Evolutionary conservation across 2,797 vertebrate genomes (phyloP).

Genomic region (Eremophila alpestris): DNA sequence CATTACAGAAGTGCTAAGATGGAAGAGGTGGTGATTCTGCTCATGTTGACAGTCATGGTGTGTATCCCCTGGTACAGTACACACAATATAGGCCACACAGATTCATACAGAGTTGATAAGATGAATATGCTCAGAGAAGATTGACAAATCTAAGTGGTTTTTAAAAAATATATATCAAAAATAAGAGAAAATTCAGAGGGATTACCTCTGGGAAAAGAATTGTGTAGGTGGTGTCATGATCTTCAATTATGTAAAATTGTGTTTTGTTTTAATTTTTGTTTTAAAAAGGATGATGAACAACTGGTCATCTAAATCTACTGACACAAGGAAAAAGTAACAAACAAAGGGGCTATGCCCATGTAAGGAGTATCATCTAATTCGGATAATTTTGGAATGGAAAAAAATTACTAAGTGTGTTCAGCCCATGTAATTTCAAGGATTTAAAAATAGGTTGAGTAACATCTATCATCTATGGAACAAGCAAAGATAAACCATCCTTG

Average conservation of each 20-base stretch:
- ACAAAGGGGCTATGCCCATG: rapidly evolving
- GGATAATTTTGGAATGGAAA: not conserved
- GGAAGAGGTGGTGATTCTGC: not conserved
- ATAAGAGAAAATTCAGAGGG: not conserved
- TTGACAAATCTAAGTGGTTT: not conserved
- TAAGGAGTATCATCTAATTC: not conserved
- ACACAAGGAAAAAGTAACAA: not conserved
- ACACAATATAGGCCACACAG: not conserved
- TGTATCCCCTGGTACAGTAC: not conserved
- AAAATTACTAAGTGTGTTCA: not conserved
- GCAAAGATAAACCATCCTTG: not conserved
- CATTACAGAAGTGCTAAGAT: not conserved
- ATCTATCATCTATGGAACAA: not conserved
- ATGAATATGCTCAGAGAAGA: not conserved
- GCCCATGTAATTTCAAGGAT: not conserved
- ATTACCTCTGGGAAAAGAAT: not conserved
- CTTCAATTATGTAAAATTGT: not conserved
- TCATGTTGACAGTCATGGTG: not conserved
- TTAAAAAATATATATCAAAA: not conserved
- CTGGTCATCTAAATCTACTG: not conserved
- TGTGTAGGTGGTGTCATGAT: rapidly evolving
- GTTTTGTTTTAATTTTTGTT: not conserved
- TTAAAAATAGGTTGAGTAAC: not conserved
- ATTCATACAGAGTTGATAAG: not conserved
- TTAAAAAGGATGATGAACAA: not conserved